Base-by-base conservation (phyloP, 2,113 vertebrate species). In the Cichladusa arquata region DNA sequence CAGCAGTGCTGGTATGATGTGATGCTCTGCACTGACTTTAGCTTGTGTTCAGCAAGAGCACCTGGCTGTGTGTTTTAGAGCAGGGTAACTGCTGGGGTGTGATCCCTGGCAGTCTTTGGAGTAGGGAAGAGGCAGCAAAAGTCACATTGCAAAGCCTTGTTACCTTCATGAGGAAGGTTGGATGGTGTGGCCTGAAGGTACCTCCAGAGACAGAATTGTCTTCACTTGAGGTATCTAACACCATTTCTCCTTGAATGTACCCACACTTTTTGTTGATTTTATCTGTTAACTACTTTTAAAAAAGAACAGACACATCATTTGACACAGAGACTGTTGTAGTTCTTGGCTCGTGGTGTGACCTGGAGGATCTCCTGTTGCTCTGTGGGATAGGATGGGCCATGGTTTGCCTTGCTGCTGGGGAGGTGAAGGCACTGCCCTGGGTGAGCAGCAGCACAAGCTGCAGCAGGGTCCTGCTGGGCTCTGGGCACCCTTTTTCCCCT, bases 351-450 rank as follows among this genome's bases (percentile, higher is more conserved):
- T 34, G 36, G 16, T 44, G 54, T 54, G 56, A 48, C 22, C 36
- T 15, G 20, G 14, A 57, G 64, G 28, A 58, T n/a, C 31, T 24
- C 34, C 22, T 36, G 5, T 7, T 47, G 28, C 40, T 11, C 48
- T 2, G 14, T 1, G 11, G 51, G 50, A 31, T 47, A 58, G 70
- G 19, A 5, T 34, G 58, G 25, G 12, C 5, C 1, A 0, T 2
- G 16, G 14, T 16, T 56, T 4, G 1, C 40, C 29, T 72, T 13
- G 26, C 3, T n/a, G 44, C 70, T 1, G 2, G 28, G 51, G 66
- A n/a, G 8, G 7, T 11, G 8, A 19, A 54, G 8, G 22, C 69
- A 34, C 22, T 0, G 0, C 34, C 58, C 36, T 56, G 42, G 56
- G 16, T 10, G 13, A 31, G 54, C 34, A 34, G 19, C 19, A n/a